Evolutionary conservation across 2,113 vertebrate species (phyloP), one percentile per base, ranked within the genome.

Genomic region (Spilogale gracilis): DNA sequence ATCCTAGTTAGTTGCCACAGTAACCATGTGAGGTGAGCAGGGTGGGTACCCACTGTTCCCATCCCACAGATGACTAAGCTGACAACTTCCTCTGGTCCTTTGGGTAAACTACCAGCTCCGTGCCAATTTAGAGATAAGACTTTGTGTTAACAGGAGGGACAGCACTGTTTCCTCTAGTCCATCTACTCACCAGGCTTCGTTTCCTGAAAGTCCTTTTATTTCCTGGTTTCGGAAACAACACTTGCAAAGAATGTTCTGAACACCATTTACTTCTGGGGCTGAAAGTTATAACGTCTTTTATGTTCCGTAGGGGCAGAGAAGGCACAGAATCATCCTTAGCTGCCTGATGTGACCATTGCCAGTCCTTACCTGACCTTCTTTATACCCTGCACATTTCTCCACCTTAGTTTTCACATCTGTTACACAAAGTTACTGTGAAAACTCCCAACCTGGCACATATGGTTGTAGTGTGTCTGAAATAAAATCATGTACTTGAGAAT

Each of bases 121-220:
- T 56, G 71, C 32, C 69, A 20, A 0, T 20, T 23, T 38, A 65
- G 52, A 85, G 45, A 25, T 4, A 30, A 9, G 17, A 25, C 43
- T 90, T 81, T 84, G 17, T n/a, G 79, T 54, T 54, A 52, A 38
- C 11, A 45, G 48, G 60, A 45, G 32, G 60, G 76, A 32, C 61
- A 12, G 20, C 9, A 9, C 16, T 30, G 0, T 73, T 81, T 92
- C 21, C 43, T 73, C 32, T 63, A 9, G 14, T 60, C 58, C 16
- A 17, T 56, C 50, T 32, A 30, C 8, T 54, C 12, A 10, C 52
- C 83, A 74, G 50, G 32, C 45, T 89, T 65, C 93, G 61, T 56
- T 82, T 92, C 74, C 61, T 50, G 88, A 30, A 54, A 73, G 60
- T 52, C n/a, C 45, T 84, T 91, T 61, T 74, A 84, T 95, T 79